Percentiles rank a stretch among this genome's conserved stretches.
phyloP scores from a whole-genome alignment of 1,140 invertebrate species.

The Halictus rubicundus region DNA sequence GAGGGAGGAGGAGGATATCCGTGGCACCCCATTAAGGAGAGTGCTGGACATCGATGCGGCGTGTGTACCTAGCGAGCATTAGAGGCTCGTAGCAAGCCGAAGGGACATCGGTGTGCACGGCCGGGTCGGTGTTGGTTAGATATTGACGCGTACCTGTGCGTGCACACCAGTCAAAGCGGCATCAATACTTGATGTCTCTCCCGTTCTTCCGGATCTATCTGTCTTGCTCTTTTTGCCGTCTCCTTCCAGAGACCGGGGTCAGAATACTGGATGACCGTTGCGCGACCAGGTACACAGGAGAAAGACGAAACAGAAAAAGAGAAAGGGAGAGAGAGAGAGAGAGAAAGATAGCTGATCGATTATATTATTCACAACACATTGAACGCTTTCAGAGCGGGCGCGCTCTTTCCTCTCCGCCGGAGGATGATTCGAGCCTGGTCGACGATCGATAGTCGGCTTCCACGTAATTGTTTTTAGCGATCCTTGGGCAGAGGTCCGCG shows the following conservation, averaged over 20 bases:
- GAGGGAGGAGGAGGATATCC: conserved; percentile 65
- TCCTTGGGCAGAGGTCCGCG: not conserved
- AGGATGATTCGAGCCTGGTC: not conserved
- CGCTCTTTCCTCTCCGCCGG: not conserved
- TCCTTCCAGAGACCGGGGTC: not conserved
- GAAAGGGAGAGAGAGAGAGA: too few species aligned
- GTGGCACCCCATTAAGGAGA: conserved; percentile 75
- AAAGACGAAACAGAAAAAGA: conserved; percentile 14
- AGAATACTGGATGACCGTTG: not conserved
- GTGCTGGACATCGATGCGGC: conserved; percentile 69
- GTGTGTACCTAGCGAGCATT: conserved; percentile 20
- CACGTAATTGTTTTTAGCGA: not conserved
- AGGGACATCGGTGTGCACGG: not conserved
- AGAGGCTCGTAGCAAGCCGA: conserved; percentile 26
- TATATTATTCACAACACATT: conserved; percentile 59
- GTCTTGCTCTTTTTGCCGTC: not conserved
- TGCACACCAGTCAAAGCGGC: conserved; percentile 58
- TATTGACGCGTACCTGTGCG: conserved; percentile 46
- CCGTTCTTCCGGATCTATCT: conserved; percentile 29
- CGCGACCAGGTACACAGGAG: conserved; percentile 5
- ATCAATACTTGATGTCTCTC: conserved; percentile 74
- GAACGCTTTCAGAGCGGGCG: not conserved
- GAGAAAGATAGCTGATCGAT: conserved; percentile 64
- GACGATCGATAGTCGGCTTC: not conserved
- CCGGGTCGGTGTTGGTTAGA: conserved; percentile 41